Evolutionary conservation across 2,113 vertebrate genomes (phyloP), one percentile per base, ranked within the genome.

Genomic region (Dinomys branickii): DNA sequence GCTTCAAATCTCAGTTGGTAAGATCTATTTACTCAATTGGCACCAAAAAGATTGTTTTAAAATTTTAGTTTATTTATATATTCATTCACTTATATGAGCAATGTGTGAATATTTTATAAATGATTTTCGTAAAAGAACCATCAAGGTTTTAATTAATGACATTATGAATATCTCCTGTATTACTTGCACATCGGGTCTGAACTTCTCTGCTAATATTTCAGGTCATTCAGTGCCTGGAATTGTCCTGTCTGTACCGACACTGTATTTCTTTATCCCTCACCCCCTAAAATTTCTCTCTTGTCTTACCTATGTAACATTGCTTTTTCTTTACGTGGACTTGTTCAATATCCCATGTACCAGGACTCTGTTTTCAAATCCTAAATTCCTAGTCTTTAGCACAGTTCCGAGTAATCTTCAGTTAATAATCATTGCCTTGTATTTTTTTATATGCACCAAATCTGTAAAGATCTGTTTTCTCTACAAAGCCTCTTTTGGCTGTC

Each of bases 101-200:
- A 67, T 84, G 28, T 94, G 19, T 88, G 78, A 86, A 86, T 95
- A 93, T 85, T 94, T 96, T 93, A 33, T 88, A 20, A 91, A 54
- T 94, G 7, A 33, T 56, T 91, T 90, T 83, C 73, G 14, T 91
- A 83, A 81, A 90, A 67, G 28, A 86, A 84, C 7, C 33, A 75
- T 24, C 4, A 83, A 65, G 35, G 0, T 83, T 94, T 80, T 91
- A 65, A 47, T 85, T 89, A 3, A 9, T 91, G 47, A 73, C 7
- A n/a, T 85, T 90, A 17, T 52, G 30, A 78, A 1, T 80, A 38
- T 81, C 26, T 87, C 24, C 38, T 84, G 78, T 54, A 93, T 8
- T 52, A 85, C 7, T 85, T 38, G 12, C 14, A 41, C 12, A 56
- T 84, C 28, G 63, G 44, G 30, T 54, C 44, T 90, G 7, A 80